Base-by-base conservation (phyloP, 2,113 vertebrate genomes). In the Eretmochelys imbricata region DNA sequence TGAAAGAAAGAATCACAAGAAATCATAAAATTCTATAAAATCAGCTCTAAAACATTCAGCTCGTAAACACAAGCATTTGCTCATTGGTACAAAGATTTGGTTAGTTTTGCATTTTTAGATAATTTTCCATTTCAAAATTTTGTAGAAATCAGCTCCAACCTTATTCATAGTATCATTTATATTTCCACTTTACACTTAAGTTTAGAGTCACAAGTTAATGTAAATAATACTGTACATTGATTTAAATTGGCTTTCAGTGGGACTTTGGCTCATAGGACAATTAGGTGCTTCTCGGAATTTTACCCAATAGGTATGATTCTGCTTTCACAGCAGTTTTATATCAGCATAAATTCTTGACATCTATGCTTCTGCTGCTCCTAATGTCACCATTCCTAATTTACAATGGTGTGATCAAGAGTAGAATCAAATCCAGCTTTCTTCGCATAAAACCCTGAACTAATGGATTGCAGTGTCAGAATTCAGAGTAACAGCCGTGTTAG, bases 321-420 rank as follows among this genome's bases (percentile, higher is more conserved):
- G 50, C 8, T 85, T 5, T 50, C 48, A 65, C 50, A 83, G 1
- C 31, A 95, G 48, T 7, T 10, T 80, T 24, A 54, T 0, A 0
- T 1, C 1, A 82, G 10, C 27, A 46, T 59, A 79, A 1, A 59
- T 20, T 2, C 53, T 53, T 57, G 35, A 38, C 82, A 86, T 87
- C 11, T 46, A 57, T 75, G 4, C 72, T 89, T 50, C 51, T 19
- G 27, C 14, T 79, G 0, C 78, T 95, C 29, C 46, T 48, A 13
- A 85, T 7, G 8, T 42, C 46, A 29, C 17, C 54, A 87, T 82
- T 50, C 10, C 81, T 75, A 57, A 57, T 82, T 53, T 6, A 76
- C 54, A 79, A 72, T 42, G 57, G 25, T 48, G n/a, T 55, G 82
- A 94, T 81, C 35, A 88, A 82, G 54, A 94, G n/a, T 19, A 5